These are phyloP conservation scores for Dasyprocta punctata DNA, from an alignment of 2,113 vertebrate genomes.

Conservation along the genomic window DNA sequence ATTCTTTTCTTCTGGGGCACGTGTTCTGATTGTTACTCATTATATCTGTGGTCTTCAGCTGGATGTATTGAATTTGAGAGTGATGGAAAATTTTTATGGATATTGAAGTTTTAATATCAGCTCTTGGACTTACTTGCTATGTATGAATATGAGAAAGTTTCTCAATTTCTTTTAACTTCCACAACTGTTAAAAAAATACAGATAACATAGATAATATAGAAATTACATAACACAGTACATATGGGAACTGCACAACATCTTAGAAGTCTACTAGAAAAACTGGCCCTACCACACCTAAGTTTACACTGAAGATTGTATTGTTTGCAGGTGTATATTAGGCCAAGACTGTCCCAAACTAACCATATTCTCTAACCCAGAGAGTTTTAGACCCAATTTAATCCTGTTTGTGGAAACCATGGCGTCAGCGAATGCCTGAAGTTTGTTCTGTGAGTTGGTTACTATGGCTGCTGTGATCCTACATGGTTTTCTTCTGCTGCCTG, in stretches of 20 bases:
- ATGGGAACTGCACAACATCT: not conserved
- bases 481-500: not conserved
- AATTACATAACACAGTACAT: not conserved
- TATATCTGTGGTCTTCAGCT: not conserved
- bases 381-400: not conserved
- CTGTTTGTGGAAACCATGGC: not conserved
- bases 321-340: not conserved
- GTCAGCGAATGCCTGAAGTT: not conserved
- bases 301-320: not conserved
- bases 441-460: not conserved
- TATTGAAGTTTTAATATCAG: not conserved
- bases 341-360: not conserved
- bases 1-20: not conserved
- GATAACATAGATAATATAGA: not conserved
- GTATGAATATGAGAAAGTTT: not conserved
- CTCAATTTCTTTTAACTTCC: not conserved
- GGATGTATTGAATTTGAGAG: not conserved
- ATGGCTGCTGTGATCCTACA: not conserved
- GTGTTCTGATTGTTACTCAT: not conserved
- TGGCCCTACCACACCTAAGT: not conserved
- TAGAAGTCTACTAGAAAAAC: not conserved
- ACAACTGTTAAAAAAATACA: not conserved
- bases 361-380: not conserved
- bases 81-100: not conserved
- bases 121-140: not conserved